A percentile compares a stretch with the other conserved stretches of the same genome.
These are phyloP conservation scores for Drosophila ezoana DNA, from an alignment of 2,888 invertebrate genomes.

Conservation along the genomic window DNA sequence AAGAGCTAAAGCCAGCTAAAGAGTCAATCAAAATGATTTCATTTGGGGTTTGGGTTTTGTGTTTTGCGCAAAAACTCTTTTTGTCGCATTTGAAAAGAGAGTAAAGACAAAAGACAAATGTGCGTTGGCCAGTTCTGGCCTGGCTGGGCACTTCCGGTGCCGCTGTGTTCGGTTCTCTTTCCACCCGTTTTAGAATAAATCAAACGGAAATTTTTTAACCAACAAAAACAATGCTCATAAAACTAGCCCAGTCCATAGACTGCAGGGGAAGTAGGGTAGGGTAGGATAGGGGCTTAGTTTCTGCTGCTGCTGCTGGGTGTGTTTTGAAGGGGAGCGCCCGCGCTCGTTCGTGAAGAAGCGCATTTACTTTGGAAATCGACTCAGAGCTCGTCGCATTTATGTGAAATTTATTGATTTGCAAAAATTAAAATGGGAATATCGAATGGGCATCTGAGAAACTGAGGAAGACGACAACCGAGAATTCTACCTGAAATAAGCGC, in stretches of 20 bases:
- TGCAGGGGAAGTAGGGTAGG: neutral
- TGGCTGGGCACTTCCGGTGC: constrained; percentile 75
- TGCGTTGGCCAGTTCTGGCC: constrained; percentile 51
- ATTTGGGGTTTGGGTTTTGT: constrained; percentile 34
- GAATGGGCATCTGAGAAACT: constrained; percentile 1
- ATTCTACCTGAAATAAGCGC: constrained; percentile 54
- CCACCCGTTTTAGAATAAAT: constrained; percentile 72
- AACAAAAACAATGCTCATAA: constrained; percentile 51
- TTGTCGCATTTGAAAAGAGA: constrained; percentile 29
- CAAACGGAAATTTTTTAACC: constrained; percentile 72
- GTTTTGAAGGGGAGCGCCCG: constrained; percentile 66
- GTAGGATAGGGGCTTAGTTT: neutral
- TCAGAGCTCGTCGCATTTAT: constrained; percentile 53
- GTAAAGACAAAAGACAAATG: constrained; percentile 61
- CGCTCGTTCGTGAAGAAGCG: constrained; percentile 66
- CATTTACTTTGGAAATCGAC: constrained; percentile 64
- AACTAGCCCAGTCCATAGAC: constrained; percentile 22
- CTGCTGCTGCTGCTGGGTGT: constrained; percentile 44
- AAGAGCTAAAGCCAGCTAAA: constrained; percentile 26
- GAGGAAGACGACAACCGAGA: neutral
- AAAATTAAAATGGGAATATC: constrained; percentile 59
- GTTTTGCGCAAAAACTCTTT: constrained; percentile 42
- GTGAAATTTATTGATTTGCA: constrained; percentile 72
- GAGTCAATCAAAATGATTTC: constrained; percentile 67
- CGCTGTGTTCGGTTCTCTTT: constrained; percentile 18